Percentiles rank a stretch among this genome's conserved stretches.
Evolutionary conservation across 1,140 invertebrate species (phyloP).

Genomic region (Diprion similis): DNA sequence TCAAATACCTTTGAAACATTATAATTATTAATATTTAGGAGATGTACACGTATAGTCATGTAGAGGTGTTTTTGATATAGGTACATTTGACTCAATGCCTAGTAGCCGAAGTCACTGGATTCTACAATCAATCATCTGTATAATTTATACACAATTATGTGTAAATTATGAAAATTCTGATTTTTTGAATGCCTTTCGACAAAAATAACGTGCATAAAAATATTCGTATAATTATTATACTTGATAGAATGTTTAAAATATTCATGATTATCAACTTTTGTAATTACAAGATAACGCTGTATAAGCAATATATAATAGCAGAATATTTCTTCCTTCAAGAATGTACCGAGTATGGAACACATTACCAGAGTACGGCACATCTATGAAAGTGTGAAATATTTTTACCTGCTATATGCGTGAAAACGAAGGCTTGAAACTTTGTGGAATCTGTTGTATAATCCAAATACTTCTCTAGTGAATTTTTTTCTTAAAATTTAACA

Average conservation of each 20-base stretch:
- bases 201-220: no score
- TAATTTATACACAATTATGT: not conserved
- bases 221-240: no score
- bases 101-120: conserved; percentile 7
- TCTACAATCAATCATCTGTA: not conserved
- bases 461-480: conserved; percentile 5
- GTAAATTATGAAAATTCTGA: not conserved
- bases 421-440: not conserved
- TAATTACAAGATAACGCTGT: no score
- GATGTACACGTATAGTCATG: not conserved
- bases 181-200: no score
- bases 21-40: conserved; percentile 1
- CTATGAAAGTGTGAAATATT: no score
- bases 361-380: no score
- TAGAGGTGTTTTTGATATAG: conserved; percentile 6
- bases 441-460: conserved; percentile 8
- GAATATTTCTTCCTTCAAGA: no score
- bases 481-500: not conserved
- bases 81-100: conserved; percentile 3
- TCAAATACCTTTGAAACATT: conserved; percentile 3
- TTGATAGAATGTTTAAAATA: no score
- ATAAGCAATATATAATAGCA: no score
- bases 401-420: no score
- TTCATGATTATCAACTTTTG: no score
- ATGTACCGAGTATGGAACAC: no score